A percentile compares a stretch with the other conserved stretches of the same genome.
Conservation (phyloP, 2,888 invertebrate genomes). For the Prosapia bicincta region DNA sequence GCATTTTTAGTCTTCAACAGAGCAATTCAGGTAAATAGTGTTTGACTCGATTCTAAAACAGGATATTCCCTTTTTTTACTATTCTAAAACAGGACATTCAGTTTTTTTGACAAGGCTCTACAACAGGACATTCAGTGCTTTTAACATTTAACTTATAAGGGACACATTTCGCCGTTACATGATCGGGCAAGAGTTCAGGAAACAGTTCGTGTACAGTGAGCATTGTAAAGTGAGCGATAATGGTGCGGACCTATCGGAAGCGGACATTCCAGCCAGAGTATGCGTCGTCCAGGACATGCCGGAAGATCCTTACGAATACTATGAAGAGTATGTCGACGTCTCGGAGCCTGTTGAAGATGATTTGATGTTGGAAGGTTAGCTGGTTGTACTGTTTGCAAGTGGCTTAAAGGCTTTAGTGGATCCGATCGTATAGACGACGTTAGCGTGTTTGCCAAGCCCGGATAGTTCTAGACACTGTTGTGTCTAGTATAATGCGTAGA, state of each 20-base stretch:
- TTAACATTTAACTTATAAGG: not conserved
- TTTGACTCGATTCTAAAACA: too few relatives aligned
- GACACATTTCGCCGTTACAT: not conserved
- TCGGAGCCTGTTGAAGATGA: not conserved
- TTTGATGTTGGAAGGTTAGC: not conserved
- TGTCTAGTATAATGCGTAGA: too few relatives aligned
- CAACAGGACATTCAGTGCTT: not conserved
- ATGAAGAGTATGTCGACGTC: not conserved
- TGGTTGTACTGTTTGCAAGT: not conserved
- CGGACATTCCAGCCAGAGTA: not conserved
- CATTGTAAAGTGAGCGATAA: not conserved
- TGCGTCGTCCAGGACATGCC: not conserved
- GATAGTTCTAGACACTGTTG: too few relatives aligned
- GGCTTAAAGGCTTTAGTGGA: too few relatives aligned
- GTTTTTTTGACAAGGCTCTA: too few relatives aligned
- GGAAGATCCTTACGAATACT: not conserved
- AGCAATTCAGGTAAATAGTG: too few relatives aligned
- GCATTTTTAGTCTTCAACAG: too few relatives aligned
- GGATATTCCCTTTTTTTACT: too few relatives aligned
- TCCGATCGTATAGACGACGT: too few relatives aligned
- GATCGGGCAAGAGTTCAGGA: not conserved
- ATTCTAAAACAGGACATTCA: too few relatives aligned
- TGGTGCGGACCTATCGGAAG: not conserved
- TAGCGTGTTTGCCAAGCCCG: too few relatives aligned
- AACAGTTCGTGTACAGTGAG: not conserved